Evolutionary conservation across 2,888 invertebrate genomes (phyloP), one percentile per base, ranked within the genome.

Genomic region (Harpagoxenus sublaevis): DNA sequence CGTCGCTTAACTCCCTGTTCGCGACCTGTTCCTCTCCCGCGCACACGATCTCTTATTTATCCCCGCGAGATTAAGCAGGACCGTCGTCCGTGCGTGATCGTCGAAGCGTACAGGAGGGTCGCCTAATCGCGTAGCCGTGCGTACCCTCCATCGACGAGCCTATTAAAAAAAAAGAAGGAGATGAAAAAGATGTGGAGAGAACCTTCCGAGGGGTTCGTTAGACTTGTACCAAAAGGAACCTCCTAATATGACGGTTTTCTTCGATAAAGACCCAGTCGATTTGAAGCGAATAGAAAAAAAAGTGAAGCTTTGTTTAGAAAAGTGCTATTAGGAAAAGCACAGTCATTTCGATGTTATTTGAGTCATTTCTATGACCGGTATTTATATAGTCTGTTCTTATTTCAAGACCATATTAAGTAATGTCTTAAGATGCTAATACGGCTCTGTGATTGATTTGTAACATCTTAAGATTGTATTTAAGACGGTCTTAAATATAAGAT

Each of bases 41-140:
- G 39, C 84, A 48, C 75, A 48, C 75, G 73, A 84, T 57, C 81
- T 84, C 87, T 87, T 89, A 89, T 90, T 88, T 88, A 87, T 85
- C 84, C 86, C 84, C 68, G 81, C 74, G 70, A 86, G 88, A 86
- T 87, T 90, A 88, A 88, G 81, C 86, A 83, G 39, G 77, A 70
- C 81, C 84, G 84, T 75, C 53, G 63, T 86, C 63, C 84, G 85
- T 84, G 84, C 84, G 86, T 85, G 87, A 78, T 83, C 82, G 57
- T 45, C 75, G 74, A 82, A 84, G 78, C 87, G 86, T 84, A 83
- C 75, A 51, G 83, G 74, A 89, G 89, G 89, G 89, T 86, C 82
- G 86, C 81, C 79, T 84, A 84, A 90, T 89, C 88, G 85, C 73
- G 81, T 87, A 84, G 68, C 78, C 78, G 74, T 87, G 57, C 73